Evolutionary conservation across 2,888 invertebrate genomes (phyloP), one percentile per base, ranked within the genome.

Genomic region (Latrodectus hesperus): DNA sequence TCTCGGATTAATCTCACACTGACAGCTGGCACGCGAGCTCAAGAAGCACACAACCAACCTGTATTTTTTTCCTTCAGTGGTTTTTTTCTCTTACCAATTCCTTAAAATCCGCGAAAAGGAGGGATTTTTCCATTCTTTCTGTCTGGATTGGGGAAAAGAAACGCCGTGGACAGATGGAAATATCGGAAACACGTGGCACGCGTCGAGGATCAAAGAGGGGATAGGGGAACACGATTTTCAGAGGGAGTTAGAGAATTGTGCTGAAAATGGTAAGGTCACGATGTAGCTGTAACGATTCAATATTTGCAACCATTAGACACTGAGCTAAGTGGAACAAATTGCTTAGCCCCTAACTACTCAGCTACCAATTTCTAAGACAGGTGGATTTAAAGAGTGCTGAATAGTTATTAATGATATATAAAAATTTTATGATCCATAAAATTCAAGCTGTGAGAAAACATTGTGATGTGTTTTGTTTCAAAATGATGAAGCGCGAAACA

Each of bases 211-310:
- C 26, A 53, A 60, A 75, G 60, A 75, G 26, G 26, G 52, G 64
- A 26, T 22, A 64, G 67, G n/a, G 68, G 77, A 22, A 53, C 67
- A 65, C 49, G 68, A 70, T 60, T 60, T 76, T 26, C 68, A 53
- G 70, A 55, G 70, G 78, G 68, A 38, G 38, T 51, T 52, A n/a
- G 52, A 52, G 51, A 38, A 38, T 75, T n/a, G 51, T 38, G 77
- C 65, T 51, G 65, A 67, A 67, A 73, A 82, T 75, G 75, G 74
- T 82, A 82, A 82, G 82, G 82, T 82, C 82, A 82, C 82, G 82
- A 82, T 74, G 67, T 74, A 75, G 74, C 17, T 22, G 80, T 77
- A 68, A 53, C 17, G 60, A 60, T 60, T 60, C 60, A 60, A 60
- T 60, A 60, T 60, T 60, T 60, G n/a, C 60, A 14, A n/a, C 60